Evolutionary conservation across 2,113 vertebrate genomes (phyloP), one percentile per base, ranked within the genome.

Genomic region (Chelonoidis abingdonii): DNA sequence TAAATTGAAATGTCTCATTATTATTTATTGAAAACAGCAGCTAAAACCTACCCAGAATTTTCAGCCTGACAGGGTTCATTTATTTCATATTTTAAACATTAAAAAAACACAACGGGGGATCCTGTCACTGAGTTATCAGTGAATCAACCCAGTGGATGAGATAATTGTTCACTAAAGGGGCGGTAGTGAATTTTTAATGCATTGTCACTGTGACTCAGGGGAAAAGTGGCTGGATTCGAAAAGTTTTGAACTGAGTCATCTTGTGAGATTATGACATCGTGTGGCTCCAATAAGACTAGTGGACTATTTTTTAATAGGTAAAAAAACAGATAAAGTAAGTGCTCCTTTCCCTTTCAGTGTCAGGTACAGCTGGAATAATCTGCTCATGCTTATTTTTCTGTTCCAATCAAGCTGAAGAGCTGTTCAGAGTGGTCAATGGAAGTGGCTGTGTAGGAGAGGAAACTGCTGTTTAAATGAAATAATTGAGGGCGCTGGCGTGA

Each of bases 51-150:
- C 95, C 87, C 93, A 88, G 97, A 87, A 95, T 96, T 91, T 98
- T 96, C 96, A 97, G 91, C 89, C 91, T 97, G 97, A 96, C 92
- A 92, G 93, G 96, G 94, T 3, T 62, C 89, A 93, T 93, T 97
- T 97, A 95, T 98, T 98, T 98, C 97, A 97, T 96, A 97, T 97
- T 98, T 98, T 97, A 97, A 97, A 97, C 95, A 97, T 97, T 96
- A 94, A 98, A 96, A 97, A 96, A 97, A 89, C 82, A 92, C 97
- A 94, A 94, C 54, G 16, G 91, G 95, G 95, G 97, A 98, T 94
- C 96, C 96, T 98, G 98, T 98, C 98, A 98, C 97, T 97, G 98
- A 98, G 97, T 91, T 96, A 98, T 98, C 97, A 97, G 97, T 98
- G 97, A 98, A 97, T 98, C 94, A 97, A 98, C 79, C 96, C 97